Base-by-base conservation (phyloP, 2,888 invertebrate species). In the Zelleria hepariella region DNA sequence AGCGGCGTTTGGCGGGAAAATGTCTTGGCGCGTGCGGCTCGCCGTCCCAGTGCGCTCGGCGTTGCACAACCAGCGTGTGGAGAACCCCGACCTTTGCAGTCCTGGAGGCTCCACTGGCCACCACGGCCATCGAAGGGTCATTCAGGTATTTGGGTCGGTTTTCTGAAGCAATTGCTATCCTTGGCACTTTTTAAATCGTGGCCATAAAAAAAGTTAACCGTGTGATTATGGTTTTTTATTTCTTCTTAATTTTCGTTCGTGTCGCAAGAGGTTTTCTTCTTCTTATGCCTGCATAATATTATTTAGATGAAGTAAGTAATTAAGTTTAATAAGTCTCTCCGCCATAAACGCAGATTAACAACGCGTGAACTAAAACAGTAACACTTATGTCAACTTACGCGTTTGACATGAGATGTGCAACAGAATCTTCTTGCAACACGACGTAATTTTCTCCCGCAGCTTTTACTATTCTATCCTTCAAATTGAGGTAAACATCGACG, bases 1-100 rank as follows among this genome's bases (percentile, higher is more conserved):
- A 21, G 71, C 75, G 72, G 70, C 71, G 82, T 75, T 76, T 80
- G 82, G 84, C 85, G 84, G 82, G 82, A 85, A 84, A 84, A 82
- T 84, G 85, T 64, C 32, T 42, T 42, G 62, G 77, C 78, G 82
- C 81, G 73, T 73, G 80, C 77, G 80, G 81, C 72, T 74, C 72
- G 52, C 24, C 25, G 18, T 5, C 15, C 49, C 56, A 62, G 65
- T 66, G 69, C 70, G 69, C 75, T 72, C 75, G 75, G 75, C 74
- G 75, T 85, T 85, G 83, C 86, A 75, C 84, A 54, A 54, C n/a
- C n/a, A n/a, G n/a, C 54, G 54, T 25, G 32, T 42, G 32, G 10
- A 18, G 54, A 54, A 25, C 54, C 54, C 54, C 54, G 54, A 54
- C 54, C 54, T 54, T 25, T 25, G 54, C 10, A 23, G 20, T 51